A percentile compares a stretch with the other conserved stretches of the same genome.
Conservation (phyloP, 2,797 vertebrate genomes). For the Amblyopsis hoosieri region DNA sequence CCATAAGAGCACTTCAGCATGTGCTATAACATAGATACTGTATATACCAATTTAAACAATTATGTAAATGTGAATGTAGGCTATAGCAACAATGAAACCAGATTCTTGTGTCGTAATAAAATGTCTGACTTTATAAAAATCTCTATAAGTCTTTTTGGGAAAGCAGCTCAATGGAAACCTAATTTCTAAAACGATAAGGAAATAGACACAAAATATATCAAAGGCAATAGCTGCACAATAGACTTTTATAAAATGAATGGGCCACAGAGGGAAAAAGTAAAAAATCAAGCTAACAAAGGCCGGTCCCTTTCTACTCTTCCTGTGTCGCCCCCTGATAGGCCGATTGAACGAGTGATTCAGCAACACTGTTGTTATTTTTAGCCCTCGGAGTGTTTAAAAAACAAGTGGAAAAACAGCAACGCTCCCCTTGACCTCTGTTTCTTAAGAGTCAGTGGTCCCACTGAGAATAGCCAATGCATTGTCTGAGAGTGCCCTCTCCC, state of each 20-base stretch:
- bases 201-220: slow-evolving; percentile 17
- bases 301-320: slow-evolving; percentile 12
- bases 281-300: slow-evolving; percentile 19
- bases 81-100: too few species aligned
- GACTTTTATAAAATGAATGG: neutral
- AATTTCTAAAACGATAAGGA: neutral
- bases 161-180: too few species aligned
- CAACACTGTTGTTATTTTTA: slow-evolving; percentile 32
- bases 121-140: too few species aligned
- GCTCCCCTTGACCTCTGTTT: slow-evolving; percentile 42
- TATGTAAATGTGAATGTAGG: too few species aligned
- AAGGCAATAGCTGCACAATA: slow-evolving; percentile 38
- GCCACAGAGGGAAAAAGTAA: slow-evolving; percentile 7
- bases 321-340: slow-evolving; percentile 8
- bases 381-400: slow-evolving; percentile 3
- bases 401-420: slow-evolving; percentile 20
- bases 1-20: too few species aligned
- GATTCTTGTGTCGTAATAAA: too few species aligned
- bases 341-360: slow-evolving; percentile 25
- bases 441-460: slow-evolving; percentile 53
- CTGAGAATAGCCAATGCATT: slow-evolving; percentile 56
- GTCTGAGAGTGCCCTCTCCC: slow-evolving; percentile 52
- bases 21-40: too few species aligned
- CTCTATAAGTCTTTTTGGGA: too few species aligned
- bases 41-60: too few species aligned